Percentiles rank a stretch among this genome's conserved stretches.
These are phyloP conservation scores for Saguinus imperator DNA, from an alignment of 2,113 vertebrate genomes.

Conservation along the genomic window DNA sequence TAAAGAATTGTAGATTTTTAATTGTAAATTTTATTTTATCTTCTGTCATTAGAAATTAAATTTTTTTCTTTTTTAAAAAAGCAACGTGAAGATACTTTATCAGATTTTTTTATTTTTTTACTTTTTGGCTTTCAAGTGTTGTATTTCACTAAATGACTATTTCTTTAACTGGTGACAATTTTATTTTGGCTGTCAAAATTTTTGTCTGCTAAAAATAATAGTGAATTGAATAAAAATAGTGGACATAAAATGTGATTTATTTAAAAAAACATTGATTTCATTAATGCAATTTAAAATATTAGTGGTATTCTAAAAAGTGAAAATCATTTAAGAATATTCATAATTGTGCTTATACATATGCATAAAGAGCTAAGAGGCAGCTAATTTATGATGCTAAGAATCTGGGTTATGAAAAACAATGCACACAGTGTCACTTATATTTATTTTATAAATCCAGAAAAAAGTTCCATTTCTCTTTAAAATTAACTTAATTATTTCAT, in stretches of 20 bases:
- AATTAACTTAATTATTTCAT: slow-evolving; percentile 64
- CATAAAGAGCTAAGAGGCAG: background rate
- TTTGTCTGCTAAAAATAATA: slow-evolving; percentile 38
- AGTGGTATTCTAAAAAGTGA: slow-evolving; percentile 55
- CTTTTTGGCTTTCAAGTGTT: slow-evolving; percentile 52
- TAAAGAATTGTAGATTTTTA: background rate
- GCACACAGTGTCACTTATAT: slow-evolving; percentile 64
- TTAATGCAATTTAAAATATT: slow-evolving; percentile 69
- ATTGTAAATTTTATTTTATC: background rate
- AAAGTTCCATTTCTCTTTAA: slow-evolving; percentile 59
- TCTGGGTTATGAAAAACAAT: slow-evolving; percentile 38
- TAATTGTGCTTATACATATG: slow-evolving; percentile 69
- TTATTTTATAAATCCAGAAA: slow-evolving; percentile 74
- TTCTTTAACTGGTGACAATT: background rate
- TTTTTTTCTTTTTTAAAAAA: background rate
- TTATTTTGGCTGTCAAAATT: background rate
- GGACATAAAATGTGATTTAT: slow-evolving; percentile 33
- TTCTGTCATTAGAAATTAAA: background rate
- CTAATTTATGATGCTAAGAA: slow-evolving; percentile 62
- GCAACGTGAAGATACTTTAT: background rate
- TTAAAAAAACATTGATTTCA: slow-evolving; percentile 63
- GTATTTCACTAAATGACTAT: background rate
- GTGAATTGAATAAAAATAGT: background rate
- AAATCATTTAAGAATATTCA: slow-evolving; percentile 74
- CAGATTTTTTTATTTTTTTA: background rate